These are phyloP conservation scores for Craniophora ligustri DNA, from an alignment of 2,888 invertebrate species.

Conservation along the genomic window DNA sequence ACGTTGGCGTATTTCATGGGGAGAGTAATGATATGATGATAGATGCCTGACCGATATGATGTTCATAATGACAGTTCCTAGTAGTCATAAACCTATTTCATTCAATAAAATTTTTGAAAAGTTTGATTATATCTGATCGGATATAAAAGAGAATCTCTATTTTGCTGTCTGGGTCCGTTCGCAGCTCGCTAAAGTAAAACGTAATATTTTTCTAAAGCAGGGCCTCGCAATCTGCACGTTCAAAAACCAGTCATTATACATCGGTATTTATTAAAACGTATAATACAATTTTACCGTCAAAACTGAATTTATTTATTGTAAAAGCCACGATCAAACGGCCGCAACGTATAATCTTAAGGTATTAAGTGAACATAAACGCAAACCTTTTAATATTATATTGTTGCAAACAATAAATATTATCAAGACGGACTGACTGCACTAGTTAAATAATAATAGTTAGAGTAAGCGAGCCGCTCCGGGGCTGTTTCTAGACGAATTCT, in stretches of 20 bases:
- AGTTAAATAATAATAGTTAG: constrained; percentile 51
- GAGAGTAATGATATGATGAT: too few relatives aligned
- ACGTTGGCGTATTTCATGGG: too few relatives aligned
- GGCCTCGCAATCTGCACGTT: constrained; percentile 52
- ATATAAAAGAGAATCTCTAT: not conserved
- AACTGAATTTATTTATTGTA: constrained; percentile 67
- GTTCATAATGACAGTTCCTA: too few relatives aligned
- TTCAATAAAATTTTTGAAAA: too few relatives aligned
- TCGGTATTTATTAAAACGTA: constrained; percentile 58
- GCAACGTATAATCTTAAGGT: constrained; percentile 64
- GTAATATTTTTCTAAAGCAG: constrained; percentile 43
- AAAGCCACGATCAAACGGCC: constrained; percentile 52
- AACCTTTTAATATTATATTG: constrained; percentile 60
- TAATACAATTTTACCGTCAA: constrained; percentile 70
- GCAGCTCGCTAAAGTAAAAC: constrained; percentile 13
- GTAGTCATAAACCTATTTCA: too few relatives aligned
- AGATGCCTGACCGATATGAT: too few relatives aligned
- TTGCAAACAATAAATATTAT: constrained; percentile 60
- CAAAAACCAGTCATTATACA: constrained; percentile 56
- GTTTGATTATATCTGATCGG: not conserved
- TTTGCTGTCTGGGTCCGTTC: not conserved
- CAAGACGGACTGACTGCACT: constrained; percentile 42
- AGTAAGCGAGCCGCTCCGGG: constrained; percentile 19
- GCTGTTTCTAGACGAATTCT: constrained; percentile 36
- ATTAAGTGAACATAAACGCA: constrained; percentile 57